These are phyloP conservation scores for Tanytarsus gracilentus DNA, from an alignment of 2,888 invertebrate genomes.

Conservation along the genomic window DNA sequence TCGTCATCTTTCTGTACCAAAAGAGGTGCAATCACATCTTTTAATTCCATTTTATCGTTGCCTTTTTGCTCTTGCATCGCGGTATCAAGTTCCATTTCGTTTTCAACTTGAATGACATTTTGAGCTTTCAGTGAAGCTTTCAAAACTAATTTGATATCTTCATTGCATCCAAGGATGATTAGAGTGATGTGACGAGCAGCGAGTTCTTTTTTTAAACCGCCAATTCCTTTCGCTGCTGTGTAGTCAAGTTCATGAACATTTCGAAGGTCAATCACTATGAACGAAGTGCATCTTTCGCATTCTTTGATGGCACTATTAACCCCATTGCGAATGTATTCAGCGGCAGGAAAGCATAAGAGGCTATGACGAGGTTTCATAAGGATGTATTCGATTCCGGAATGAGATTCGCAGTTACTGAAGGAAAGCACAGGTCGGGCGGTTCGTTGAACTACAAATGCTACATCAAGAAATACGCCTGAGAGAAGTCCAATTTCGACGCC, in stretches of 20 bases:
- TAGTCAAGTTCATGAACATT: slow-evolving; percentile 76
- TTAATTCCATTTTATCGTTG: background rate
- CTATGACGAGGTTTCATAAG: slow-evolving; percentile 72
- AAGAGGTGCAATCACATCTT: slow-evolving; percentile 17
- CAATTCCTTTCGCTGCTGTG: slow-evolving; percentile 77
- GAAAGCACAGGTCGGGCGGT: slow-evolving; percentile 69
- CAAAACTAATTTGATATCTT: slow-evolving; percentile 37
- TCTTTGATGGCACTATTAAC: slow-evolving; percentile 64
- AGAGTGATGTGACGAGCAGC: slow-evolving; percentile 60
- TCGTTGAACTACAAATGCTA: slow-evolving; percentile 67
- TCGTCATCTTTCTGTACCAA: slow-evolving; percentile 7
- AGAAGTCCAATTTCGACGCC: slow-evolving; percentile 84
- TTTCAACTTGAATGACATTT: slow-evolving; percentile 26
- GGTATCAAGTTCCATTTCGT: slow-evolving; percentile 29
- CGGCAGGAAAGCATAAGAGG: slow-evolving; percentile 67
- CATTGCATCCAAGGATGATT: slow-evolving; percentile 49
- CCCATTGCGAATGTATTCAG: slow-evolving; percentile 70
- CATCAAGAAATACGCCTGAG: slow-evolving; percentile 69
- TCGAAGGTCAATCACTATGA: slow-evolving; percentile 69
- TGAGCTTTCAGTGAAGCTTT: slow-evolving; percentile 35
- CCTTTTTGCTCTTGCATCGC: slow-evolving; percentile 34
- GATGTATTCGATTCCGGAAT: slow-evolving; percentile 60
- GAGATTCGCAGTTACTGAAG: slow-evolving; percentile 61
- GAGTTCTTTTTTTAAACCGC: slow-evolving; percentile 63
- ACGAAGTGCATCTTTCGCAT: slow-evolving; percentile 55